Conservation (phyloP, 2,113 vertebrate species). For the Azemiops feae region DNA sequence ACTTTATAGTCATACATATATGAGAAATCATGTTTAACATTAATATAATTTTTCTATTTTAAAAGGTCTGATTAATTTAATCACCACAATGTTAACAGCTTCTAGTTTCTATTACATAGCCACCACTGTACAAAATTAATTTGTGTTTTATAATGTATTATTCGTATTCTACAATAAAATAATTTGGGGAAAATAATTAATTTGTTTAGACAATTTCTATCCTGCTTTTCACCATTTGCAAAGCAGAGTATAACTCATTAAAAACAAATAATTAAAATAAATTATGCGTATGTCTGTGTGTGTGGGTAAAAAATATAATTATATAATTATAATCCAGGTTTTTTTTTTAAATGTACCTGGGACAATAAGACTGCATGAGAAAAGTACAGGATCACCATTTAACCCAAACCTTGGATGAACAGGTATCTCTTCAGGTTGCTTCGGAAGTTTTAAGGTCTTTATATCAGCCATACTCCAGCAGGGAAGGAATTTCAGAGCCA, state of each 20-base stretch:
- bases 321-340: neutral
- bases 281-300: neutral
- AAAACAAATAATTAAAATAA: neutral
- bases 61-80: neutral
- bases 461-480: neutral
- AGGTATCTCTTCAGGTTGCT: neutral
- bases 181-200: neutral
- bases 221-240: neutral
- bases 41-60: neutral
- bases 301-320: neutral
- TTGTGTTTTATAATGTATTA: neutral
- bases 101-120: no score
- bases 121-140: neutral
- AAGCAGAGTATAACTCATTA: neutral
- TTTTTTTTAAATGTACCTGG: neutral
- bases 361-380: neutral
- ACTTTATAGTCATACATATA: neutral
- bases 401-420: neutral
- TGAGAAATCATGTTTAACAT: neutral
- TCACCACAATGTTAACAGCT: neutral
- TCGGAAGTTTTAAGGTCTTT: neutral
- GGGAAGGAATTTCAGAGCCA: neutral
- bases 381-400: neutral
- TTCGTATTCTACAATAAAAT: neutral
- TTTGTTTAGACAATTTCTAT: neutral